Conservation (phyloP, 1,140 invertebrate species). For the Hycleus phaleratus region DNA sequence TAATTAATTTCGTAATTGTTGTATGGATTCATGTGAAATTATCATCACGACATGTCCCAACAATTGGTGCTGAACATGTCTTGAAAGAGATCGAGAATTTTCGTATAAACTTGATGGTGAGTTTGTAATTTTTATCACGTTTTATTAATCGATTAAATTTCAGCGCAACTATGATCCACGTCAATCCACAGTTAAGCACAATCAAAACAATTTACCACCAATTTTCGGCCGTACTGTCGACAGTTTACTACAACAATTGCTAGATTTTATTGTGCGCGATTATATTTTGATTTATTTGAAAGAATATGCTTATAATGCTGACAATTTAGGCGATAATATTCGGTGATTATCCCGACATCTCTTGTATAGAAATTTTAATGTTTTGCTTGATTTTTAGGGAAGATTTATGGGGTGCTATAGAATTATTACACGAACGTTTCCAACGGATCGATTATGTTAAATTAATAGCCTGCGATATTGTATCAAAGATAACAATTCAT, state of each 20-base stretch:
- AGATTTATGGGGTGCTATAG: conserved; percentile 72
- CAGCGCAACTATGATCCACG: conserved; percentile 34
- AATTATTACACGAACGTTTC: conserved; percentile 66
- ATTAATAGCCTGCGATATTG: conserved; percentile 73
- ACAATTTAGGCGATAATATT: conserved; percentile 37
- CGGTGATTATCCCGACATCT: conserved; percentile 37
- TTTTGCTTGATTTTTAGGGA: conserved; percentile 49
- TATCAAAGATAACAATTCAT: conserved; percentile 71
- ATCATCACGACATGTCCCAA: conserved; percentile 47
- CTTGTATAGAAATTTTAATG: conserved; percentile 5
- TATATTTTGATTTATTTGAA: conserved; percentile 70
- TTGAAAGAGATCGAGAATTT: conserved; percentile 45
- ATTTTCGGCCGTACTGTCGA: conserved; percentile 76
- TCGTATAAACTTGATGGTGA: conserved; percentile 46
- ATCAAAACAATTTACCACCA: conserved; percentile 49
- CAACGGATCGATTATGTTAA: conserved; percentile 71
- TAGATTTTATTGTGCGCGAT: conserved; percentile 72
- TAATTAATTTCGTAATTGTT: conserved; percentile 40
- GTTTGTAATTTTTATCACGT: conserved; percentile 2
- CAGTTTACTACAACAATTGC: conserved; percentile 69
- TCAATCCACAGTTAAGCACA: conserved; percentile 14
- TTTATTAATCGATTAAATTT: not conserved
- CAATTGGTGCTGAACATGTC: conserved; percentile 41
- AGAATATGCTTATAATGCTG: conserved; percentile 52
- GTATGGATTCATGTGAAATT: conserved; percentile 45